These are phyloP conservation scores for Bryconaethiops microstoma DNA, from an alignment of 2,797 vertebrate genomes.

Conservation along the genomic window DNA sequence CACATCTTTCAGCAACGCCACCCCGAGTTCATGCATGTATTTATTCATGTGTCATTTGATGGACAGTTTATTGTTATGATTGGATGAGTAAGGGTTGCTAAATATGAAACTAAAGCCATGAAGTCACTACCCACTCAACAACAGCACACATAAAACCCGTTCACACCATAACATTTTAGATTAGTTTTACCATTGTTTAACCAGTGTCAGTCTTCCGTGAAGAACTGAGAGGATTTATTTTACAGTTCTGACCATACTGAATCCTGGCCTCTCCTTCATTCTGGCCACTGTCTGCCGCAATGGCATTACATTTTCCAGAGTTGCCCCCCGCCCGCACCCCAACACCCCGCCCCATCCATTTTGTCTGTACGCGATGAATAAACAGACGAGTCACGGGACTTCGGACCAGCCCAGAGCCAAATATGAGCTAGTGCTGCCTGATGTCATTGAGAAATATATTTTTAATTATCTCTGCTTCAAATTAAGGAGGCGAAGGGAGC, in stretches of 20 bases:
- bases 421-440: slow-evolving; percentile 51
- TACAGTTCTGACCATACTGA: neutral
- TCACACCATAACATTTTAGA: too few relatives aligned
- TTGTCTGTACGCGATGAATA: slow-evolving; percentile 38
- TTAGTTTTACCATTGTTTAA: neutral
- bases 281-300: slow-evolving; percentile 26
- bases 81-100: neutral
- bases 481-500: slow-evolving; percentile 27
- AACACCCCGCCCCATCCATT: slow-evolving; percentile 25
- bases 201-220: neutral
- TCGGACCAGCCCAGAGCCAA: slow-evolving; percentile 49
- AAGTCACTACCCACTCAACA: neutral
- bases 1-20: too few relatives aligned
- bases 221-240: neutral
- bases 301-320: slow-evolving; percentile 49
- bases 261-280: neutral
- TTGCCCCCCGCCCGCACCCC: slow-evolving; percentile 31
- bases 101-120: neutral
- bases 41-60: neutral
- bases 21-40: neutral
- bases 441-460: slow-evolving; percentile 56
- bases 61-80: neutral
- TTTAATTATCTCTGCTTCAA: slow-evolving; percentile 55
- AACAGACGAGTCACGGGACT: slow-evolving; percentile 50
- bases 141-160: neutral